Evolutionary conservation across 2,113 vertebrate genomes (phyloP).

Genomic region (Cercocebus atys): DNA sequence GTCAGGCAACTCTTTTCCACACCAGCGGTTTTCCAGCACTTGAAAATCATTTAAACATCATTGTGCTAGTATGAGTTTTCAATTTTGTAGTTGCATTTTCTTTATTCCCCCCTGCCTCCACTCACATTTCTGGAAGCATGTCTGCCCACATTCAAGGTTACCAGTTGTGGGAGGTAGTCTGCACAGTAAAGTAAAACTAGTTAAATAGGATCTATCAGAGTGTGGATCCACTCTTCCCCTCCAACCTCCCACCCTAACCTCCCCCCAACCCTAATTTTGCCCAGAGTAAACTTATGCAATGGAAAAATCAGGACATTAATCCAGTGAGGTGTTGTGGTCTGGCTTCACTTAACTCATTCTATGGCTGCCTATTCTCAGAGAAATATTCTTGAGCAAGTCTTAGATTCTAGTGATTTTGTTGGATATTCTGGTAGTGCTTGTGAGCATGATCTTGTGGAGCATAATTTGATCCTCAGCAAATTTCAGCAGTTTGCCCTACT

Average conservation of each 20-base stretch:
- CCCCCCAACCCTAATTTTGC: too few relatives aligned
- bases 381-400: constrained; percentile 22
- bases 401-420: constrained; percentile 22
- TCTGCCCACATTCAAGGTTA: background rate
- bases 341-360: background rate
- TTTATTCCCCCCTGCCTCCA: background rate
- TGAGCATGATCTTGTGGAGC: background rate
- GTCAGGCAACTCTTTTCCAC: background rate
- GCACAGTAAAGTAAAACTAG: background rate
- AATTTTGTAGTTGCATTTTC: background rate
- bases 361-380: background rate
- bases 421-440: background rate
- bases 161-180: background rate
- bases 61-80: background rate
- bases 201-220: background rate
- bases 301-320: background rate
- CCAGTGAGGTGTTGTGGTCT: background rate
- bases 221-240: background rate
- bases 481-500: background rate
- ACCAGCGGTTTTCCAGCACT: background rate
- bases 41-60: background rate
- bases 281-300: background rate
- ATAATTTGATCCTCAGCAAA: background rate
- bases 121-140: constrained; percentile 26
- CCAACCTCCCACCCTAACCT: too few relatives aligned